Base-by-base conservation (phyloP, 2,797 vertebrate species). In the Centroberyx gerrardi region DNA sequence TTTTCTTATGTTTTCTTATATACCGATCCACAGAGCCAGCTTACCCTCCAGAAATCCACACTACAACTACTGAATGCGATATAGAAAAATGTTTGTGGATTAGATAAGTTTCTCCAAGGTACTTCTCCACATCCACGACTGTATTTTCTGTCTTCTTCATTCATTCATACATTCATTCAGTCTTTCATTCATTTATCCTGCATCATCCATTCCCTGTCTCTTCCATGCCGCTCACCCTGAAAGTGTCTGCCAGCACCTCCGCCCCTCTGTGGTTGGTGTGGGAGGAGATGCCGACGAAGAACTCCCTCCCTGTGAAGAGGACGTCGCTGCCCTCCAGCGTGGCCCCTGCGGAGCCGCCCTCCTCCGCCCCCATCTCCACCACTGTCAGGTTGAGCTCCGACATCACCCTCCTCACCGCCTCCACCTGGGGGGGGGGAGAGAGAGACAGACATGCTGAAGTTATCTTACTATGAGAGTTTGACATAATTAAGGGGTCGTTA, bases 251-350 rank as follows among this genome's bases (percentile, higher is more conserved):
- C 75, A 98, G 94, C 67, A 96, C 93, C 83, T 97, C 96, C 0
- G 97, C 97, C 64, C 97, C 97, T 65, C 93, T 91, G 84, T 94
- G 96, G 92, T 97, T 98, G 83, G 97, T 98, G 95, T 97, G 95
- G 62, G 96, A 96, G 13, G 97, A 98, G 77, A 98, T 93, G 17
- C 97, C 96, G 31, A 98, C 96, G 2, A 98, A 98, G 91, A 98
- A 98, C 88, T 98, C 97, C 71, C 94, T 95, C 55, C 97, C 97
- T 0, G 97, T 98, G 91, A 98, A 98, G 49, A 98, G 95, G 33
- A 98, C 93, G 14, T 98, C 97, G 0, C 96, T 96, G 86, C 97
- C 97, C 76, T 98, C 97, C 82, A 98, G 85, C 0, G 96, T 97
- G 10, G 97, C 97, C 38, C 92, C 96, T 27, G 92, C 96, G 0